Conservation (phyloP, 2,113 vertebrate species). For the Gila orcuttii region DNA sequence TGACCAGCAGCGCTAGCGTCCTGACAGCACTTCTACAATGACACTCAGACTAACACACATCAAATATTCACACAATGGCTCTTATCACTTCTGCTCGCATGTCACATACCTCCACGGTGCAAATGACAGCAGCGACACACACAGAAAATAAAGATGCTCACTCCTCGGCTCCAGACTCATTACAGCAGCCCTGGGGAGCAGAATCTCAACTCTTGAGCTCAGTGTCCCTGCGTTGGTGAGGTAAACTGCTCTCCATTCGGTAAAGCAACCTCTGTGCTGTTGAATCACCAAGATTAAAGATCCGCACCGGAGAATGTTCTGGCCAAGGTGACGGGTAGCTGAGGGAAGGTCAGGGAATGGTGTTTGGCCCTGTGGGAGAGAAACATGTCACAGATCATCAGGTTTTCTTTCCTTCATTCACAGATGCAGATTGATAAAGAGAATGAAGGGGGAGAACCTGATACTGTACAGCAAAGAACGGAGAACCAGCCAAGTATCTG, state of each 20-base stretch:
- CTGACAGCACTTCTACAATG: not conserved
- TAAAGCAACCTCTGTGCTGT: not conserved
- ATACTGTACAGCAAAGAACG: not conserved
- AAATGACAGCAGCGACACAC: not conserved
- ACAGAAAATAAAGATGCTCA: constrained; percentile 12
- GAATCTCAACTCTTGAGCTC: constrained; percentile 8
- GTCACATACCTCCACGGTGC: not conserved
- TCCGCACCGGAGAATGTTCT: constrained; percentile 13
- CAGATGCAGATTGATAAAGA: constrained; percentile 2
- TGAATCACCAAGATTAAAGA: constrained; percentile 26
- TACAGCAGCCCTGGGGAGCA: constrained; percentile 1
- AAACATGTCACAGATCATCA: constrained; percentile 68
- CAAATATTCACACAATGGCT: constrained; percentile 8
- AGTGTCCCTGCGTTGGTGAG: not conserved
- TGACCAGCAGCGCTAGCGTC: not conserved
- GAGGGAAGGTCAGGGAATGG: constrained; percentile 57
- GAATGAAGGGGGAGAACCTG: not conserved
- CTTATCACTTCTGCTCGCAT: not conserved
- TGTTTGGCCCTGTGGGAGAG: constrained; percentile 52
- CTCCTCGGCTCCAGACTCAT: constrained; percentile 4
- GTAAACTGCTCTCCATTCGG: constrained; percentile 14
- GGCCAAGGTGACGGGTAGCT: constrained; percentile 65
- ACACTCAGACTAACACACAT: not conserved
- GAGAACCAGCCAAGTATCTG: not conserved
- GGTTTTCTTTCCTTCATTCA: constrained; percentile 50